phyloP scores from a whole-genome alignment of 23 tunicate genomes.

The Styela clava region DNA sequence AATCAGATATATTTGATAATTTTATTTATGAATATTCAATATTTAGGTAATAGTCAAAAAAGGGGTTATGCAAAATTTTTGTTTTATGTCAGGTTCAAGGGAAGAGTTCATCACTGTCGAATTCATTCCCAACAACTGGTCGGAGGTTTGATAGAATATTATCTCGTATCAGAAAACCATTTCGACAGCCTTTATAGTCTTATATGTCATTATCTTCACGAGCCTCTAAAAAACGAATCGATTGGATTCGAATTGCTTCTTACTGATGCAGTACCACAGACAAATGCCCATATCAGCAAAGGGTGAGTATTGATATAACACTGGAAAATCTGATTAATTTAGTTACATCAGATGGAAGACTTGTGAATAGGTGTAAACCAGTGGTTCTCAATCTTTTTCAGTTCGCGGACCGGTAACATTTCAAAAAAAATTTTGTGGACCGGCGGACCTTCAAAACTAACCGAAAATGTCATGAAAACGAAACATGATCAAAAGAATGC shows the following conservation, averaged over 20 bases:
- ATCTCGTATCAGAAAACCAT: slow-evolving; percentile 29
- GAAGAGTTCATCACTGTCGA: slow-evolving; percentile 71
- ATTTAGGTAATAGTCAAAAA: no score
- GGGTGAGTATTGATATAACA: slow-evolving; percentile 41
- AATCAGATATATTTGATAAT: background rate
- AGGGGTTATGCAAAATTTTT: no score
- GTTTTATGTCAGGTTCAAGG: slow-evolving; percentile 48
- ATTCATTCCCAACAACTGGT: slow-evolving; percentile 47
- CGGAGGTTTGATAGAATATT: slow-evolving; percentile 33
- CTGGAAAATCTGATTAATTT: background rate
- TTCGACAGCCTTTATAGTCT: slow-evolving; percentile 82
- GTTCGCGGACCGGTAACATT: no score
- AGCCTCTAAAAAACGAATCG: slow-evolving; percentile 51
- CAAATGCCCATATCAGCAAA: slow-evolving; percentile 81
- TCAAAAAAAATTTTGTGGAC: no score
- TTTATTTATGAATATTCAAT: no score
- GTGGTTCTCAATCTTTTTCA: no score
- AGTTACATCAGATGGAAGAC: no score
- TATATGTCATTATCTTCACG: slow-evolving; percentile 66
- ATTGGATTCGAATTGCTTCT: slow-evolving; percentile 57
- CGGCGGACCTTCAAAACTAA: no score
- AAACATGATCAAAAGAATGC: no score
- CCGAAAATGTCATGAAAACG: no score
- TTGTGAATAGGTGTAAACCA: no score
- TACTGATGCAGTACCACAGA: slow-evolving; percentile 78